phyloP scores from a whole-genome alignment of 2,888 invertebrate genomes.

The Euphydryas editha region DNA sequence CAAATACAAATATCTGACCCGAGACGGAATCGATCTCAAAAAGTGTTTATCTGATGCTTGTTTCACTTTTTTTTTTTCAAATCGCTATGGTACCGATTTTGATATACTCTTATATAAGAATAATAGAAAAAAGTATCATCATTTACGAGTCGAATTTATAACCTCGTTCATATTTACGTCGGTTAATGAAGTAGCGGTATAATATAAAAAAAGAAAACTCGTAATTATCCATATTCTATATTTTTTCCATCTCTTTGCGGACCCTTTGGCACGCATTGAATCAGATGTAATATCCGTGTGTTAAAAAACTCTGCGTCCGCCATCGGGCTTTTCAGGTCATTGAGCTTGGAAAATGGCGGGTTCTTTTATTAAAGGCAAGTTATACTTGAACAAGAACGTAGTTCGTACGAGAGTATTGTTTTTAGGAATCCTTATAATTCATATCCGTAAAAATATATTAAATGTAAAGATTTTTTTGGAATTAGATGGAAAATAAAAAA shows the following conservation, averaged over 20 bases:
- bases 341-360: constrained; percentile 40
- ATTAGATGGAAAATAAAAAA: neutral
- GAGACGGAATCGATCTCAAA: too few relatives aligned
- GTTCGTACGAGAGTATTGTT: constrained; percentile 30
- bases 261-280: constrained; percentile 40
- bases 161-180: too few relatives aligned
- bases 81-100: too few relatives aligned
- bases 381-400: constrained; percentile 29
- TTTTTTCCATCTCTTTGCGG: constrained; percentile 12
- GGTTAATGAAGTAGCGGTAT: neutral
- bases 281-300: constrained; percentile 35
- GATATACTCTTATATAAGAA: too few relatives aligned
- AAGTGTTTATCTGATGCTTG: too few relatives aligned
- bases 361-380: constrained; percentile 35
- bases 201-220: constrained; percentile 16
- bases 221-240: constrained; percentile 21
- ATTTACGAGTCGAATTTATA: too few relatives aligned
- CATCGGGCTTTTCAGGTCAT: constrained; percentile 41
- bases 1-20: too few relatives aligned
- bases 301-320: constrained; percentile 38
- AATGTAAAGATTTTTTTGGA: neutral
- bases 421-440: constrained; percentile 11
- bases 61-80: too few relatives aligned
- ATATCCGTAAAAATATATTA: constrained; percentile 7
- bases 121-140: too few relatives aligned